Base-by-base conservation (phyloP, 2,888 invertebrate genomes). In the Rugalucina vietnamica region DNA sequence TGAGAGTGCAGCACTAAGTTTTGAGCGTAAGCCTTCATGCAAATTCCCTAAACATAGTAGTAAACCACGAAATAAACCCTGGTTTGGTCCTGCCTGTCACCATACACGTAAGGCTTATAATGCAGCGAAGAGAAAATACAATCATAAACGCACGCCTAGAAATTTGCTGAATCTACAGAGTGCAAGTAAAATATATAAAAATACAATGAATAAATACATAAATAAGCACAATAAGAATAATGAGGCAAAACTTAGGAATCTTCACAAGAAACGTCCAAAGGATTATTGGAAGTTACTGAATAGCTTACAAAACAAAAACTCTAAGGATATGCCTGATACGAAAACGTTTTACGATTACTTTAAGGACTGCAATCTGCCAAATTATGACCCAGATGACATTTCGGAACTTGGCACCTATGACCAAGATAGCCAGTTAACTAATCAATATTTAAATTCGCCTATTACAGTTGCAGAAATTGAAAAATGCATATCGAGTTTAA, bases 201-300 rank as follows among this genome's bases (percentile, higher is more conserved):
- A 21, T n/a, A 79, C 60, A 37, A 77, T 70, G 65, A 32, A 77
- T n/a, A 36, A 43, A 12, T 77, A 65, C n/a, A 79, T 79, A 5
- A 36, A 57, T 5, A 54, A 57, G 57, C n/a, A 36, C 10, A 79
- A 72, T 10, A 12, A 24, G n/a, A 70, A 50, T 27, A 50, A 54
- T 39, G 49, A 18, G n/a, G n/a, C 50, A 24, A 71, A 79, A n/a
- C 27, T 79, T 10, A 21, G 79, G 21, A 36, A 32, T 57, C 34
- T 79, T 54, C 43, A 36, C 5, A 2, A 29, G 4, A 72, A 71
- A 70, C 34, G 32, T 5, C 77, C 77, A 43, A 77, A 77, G 24
- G 8, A 79, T n/a, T 79, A 57, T 54, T 79, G 79, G 79, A 79
- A 57, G 27, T 36, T 79, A 37, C n/a, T 79, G 18, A 71, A 79